Conservation (phyloP, 2,888 invertebrate genomes). For the Arge pagana region DNA sequence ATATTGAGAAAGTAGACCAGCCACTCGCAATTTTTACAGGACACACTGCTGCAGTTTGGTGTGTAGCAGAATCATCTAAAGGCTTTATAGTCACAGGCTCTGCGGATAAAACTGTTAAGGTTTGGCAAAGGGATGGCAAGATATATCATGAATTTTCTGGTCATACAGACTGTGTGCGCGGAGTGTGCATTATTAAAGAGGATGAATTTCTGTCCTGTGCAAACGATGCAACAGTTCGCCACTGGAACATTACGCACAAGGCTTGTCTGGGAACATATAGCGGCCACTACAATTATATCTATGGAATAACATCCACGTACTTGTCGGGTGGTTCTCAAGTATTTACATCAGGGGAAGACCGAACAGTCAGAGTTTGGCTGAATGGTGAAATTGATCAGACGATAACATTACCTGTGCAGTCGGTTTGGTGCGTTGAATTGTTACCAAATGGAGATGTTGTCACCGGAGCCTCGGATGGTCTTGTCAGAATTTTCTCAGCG, state of each 20-base stretch:
- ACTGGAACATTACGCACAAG: conserved; percentile 80
- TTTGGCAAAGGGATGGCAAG: conserved; percentile 76
- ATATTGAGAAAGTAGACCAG: conserved; percentile 57
- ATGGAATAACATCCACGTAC: conserved; percentile 57
- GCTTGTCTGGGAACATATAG: conserved; percentile 76
- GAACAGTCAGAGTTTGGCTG: conserved; percentile 81
- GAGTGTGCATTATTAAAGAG: conserved; percentile 71
- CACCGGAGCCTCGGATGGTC: conserved; percentile 78
- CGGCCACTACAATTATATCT: conserved; percentile 90
- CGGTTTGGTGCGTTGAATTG: conserved; percentile 85
- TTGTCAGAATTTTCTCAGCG: conserved; percentile 83
- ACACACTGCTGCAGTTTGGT: conserved; percentile 89
- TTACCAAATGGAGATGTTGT: conserved; percentile 88
- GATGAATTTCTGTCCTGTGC: conserved; percentile 85
- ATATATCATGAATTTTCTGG: conserved; percentile 62
- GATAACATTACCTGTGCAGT: conserved; percentile 80
- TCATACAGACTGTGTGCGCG: conserved; percentile 92
- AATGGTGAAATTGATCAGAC: conserved; percentile 68
- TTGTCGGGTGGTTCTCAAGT: conserved; percentile 65
- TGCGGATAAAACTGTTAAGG: conserved; percentile 87
- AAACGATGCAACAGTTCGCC: conserved; percentile 86
- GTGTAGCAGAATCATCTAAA: conserved; percentile 64
- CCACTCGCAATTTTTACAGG: conserved; percentile 67
- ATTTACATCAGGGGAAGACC: conserved; percentile 88
- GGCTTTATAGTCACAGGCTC: conserved; percentile 79